Conservation (phyloP, 1,140 invertebrate genomes). For the Drosophila obscura region DNA sequence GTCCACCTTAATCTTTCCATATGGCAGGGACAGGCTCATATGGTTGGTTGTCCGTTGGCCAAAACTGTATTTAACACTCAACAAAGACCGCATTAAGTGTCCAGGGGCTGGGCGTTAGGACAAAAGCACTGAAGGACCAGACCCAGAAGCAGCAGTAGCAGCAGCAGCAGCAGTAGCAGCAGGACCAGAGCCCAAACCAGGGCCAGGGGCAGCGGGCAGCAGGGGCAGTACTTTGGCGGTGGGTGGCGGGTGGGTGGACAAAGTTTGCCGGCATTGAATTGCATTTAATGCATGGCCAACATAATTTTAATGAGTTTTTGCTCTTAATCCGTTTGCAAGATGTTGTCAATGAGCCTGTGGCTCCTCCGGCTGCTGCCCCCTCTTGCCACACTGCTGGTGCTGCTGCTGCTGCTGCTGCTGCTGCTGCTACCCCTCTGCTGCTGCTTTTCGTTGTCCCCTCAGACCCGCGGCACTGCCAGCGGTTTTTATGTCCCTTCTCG, state of each 20-base stretch:
- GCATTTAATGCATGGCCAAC: conserved; percentile 79
- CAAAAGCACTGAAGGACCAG: conserved; percentile 17
- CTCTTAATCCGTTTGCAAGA: conserved; percentile 80
- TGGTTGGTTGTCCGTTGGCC: conserved; percentile 26
- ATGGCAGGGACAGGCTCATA: conserved; percentile 3
- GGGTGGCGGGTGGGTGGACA: conserved; percentile 1
- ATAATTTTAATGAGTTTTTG: conserved; percentile 80
- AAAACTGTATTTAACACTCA: conserved; percentile 46
- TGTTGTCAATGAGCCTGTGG: conserved; percentile 76
- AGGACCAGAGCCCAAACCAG: background rate
- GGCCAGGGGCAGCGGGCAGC: background rate
- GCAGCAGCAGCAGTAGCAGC: background rate
- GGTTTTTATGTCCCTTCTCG: conserved; percentile 36
- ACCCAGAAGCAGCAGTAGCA: background rate
- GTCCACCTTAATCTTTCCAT: background rate
- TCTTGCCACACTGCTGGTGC: background rate
- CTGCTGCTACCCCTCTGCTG: conserved; percentile 1
- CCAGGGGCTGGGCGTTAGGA: conserved; percentile 22
- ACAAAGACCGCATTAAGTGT: conserved; percentile 51
- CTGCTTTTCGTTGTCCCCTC: conserved; percentile 5
- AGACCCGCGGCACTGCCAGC: conserved; percentile 15
- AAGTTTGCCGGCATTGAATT: conserved; percentile 67
- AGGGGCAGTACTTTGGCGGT: background rate
- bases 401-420: too few relatives aligned
- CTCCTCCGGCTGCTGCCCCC: conserved; percentile 24